Evolutionary conservation across 1,140 invertebrate species (phyloP).

Genomic region (Aleiodes sp.): DNA sequence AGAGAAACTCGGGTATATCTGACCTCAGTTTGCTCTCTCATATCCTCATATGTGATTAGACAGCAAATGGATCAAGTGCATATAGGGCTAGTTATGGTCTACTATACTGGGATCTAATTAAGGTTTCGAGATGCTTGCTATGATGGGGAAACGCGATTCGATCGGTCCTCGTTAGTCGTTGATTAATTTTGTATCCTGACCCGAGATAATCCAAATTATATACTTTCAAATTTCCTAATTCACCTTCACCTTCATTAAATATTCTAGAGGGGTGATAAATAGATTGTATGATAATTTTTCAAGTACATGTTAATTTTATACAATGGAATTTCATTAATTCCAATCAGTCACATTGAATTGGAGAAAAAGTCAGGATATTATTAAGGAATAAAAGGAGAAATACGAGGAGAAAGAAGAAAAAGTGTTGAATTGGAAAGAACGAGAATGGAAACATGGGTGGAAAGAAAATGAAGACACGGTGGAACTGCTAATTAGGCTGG

Average conservation of each 20-base stretch:
- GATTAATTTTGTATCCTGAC: constrained; percentile 10
- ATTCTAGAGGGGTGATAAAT: neutral
- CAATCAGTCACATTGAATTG: neutral
- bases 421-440: neutral
- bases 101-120: constrained; percentile 9
- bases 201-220: neutral
- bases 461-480: constrained; percentile 20
- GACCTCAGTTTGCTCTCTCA: neutral
- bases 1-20: too few species aligned
- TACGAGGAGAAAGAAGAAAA: neutral
- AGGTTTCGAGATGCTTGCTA: neutral
- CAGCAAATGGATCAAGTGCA: constrained; percentile 6
- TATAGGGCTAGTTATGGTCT: neutral
- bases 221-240: neutral
- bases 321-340: constrained; percentile 27
- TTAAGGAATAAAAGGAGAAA: constrained; percentile 2
- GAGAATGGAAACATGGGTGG: neutral
- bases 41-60: constrained; percentile 16
- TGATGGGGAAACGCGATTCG: constrained; percentile 3
- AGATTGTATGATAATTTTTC: neutral
- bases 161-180: constrained; percentile 1
- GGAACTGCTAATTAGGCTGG: constrained; percentile 29
- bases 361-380: neutral
- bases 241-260: neutral
- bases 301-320: neutral